Base-by-base conservation (phyloP, 2,888 invertebrate genomes). In the Protophormia terraenovae region DNA sequence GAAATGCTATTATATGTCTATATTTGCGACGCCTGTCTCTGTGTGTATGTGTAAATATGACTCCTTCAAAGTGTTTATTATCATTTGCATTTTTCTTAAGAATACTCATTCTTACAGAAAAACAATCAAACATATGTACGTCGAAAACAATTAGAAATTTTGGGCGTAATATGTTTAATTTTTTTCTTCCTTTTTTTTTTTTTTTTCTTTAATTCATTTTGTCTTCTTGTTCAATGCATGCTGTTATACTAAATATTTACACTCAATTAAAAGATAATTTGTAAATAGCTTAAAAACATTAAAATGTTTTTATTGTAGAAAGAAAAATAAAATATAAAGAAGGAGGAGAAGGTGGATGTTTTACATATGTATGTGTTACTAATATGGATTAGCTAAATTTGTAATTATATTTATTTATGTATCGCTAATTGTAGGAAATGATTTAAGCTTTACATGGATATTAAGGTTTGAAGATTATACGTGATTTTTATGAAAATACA, bases 261-360 rank as follows among this genome's bases (percentile, higher is more conserved):
- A 82, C 85, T 82, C 82, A 85, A 82, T 85, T 85, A 82, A 79
- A 82, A 82, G 78, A 82, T 85, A 85, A 85, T 85, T 82, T 85
- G 78, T 78, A 71, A 77, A 66, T 64, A 66, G 64, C 55, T 77
- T 77, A 38, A 76, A 77, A 77, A 83, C 82, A 76, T 60, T 62
- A 71, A 69, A 66, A 45, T 55, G 12, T 35, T 66, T 72, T 80
- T 80, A n/a, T 55, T 45, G 35, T 47, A 80, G n/a, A n/a, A n/a
- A n/a, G n/a, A n/a, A n/a, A n/a, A n/a, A n/a, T n/a, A n/a, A n/a
- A n/a, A n/a, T n/a, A n/a, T n/a, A n/a, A n/a, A n/a, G n/a, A n/a
- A 29, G 16, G 14, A 12, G n/a, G 8, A 69, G 22, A 10, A 8
- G 41, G 7, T 6, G 7, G 16, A 7, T 66, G n/a, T 22, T 12